phyloP scores from a whole-genome alignment of 2,113 vertebrate species.

The Piliocolobus tephrosceles region DNA sequence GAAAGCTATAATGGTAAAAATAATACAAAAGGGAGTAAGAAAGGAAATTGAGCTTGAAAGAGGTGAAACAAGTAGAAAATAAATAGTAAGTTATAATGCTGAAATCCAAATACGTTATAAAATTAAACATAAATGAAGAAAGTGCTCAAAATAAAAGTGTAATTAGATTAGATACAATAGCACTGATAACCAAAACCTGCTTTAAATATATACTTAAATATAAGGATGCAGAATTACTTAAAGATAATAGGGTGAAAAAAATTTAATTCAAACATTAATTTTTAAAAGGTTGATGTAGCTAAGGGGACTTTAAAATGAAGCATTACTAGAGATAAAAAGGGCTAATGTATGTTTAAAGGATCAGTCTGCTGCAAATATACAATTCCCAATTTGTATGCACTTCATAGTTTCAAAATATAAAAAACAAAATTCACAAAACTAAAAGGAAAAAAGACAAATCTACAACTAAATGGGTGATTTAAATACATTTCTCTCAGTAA shows the following conservation, averaged over 20 bases:
- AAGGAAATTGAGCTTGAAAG: background rate
- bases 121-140: background rate
- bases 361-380: background rate
- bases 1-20: slow-evolving; percentile 8
- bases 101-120: slow-evolving; percentile 5
- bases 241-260: background rate
- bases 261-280: background rate
- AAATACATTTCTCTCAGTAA: background rate
- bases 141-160: background rate
- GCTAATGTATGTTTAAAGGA: background rate
- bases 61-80: background rate
- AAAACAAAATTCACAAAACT: background rate
- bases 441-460: background rate
- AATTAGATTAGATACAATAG: background rate
- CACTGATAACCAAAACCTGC: background rate
- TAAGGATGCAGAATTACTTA: background rate
- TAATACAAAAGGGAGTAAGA: background rate
- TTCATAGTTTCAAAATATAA: background rate
- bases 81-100: background rate
- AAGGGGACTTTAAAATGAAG: background rate
- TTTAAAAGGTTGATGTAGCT: background rate
- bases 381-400: background rate
- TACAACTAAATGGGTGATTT: background rate
- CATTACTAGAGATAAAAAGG: background rate
- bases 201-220: slow-evolving; percentile 6